phyloP scores from a whole-genome alignment of 2,797 vertebrate species.

The Crypturellus tataupa region DNA sequence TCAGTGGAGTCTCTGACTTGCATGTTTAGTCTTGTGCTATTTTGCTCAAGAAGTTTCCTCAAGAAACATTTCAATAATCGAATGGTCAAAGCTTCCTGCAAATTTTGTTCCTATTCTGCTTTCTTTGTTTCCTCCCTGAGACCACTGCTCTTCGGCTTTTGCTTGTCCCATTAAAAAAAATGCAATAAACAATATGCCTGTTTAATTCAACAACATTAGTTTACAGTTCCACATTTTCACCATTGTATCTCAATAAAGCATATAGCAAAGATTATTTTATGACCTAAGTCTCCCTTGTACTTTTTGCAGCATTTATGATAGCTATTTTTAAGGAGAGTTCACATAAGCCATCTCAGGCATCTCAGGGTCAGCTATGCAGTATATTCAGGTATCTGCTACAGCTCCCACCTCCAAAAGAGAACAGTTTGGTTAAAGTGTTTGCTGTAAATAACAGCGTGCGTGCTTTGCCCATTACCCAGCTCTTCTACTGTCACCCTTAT shows the following conservation, averaged over 20 bases:
- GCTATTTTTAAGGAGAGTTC: neutral
- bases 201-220: neutral
- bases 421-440: neutral
- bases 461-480: neutral
- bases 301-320: neutral
- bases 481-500: neutral
- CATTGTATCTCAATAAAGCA: neutral
- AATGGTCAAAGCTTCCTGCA: neutral
- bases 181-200: neutral
- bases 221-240: neutral
- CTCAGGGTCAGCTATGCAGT: neutral
- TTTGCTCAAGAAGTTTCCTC: neutral
- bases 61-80: neutral
- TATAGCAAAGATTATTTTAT: neutral
- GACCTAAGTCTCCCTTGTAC: neutral
- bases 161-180: neutral
- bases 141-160: neutral
- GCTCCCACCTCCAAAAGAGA: neutral
- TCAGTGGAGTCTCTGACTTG: slow-evolving; percentile 58
- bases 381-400: neutral
- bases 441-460: neutral
- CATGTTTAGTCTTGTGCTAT: slow-evolving; percentile 43
- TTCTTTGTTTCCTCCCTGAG: neutral
- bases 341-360: neutral
- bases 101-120: neutral